Evolutionary conservation across 2,888 invertebrate genomes (phyloP).

Genomic region (Xanthia icteritia): DNA sequence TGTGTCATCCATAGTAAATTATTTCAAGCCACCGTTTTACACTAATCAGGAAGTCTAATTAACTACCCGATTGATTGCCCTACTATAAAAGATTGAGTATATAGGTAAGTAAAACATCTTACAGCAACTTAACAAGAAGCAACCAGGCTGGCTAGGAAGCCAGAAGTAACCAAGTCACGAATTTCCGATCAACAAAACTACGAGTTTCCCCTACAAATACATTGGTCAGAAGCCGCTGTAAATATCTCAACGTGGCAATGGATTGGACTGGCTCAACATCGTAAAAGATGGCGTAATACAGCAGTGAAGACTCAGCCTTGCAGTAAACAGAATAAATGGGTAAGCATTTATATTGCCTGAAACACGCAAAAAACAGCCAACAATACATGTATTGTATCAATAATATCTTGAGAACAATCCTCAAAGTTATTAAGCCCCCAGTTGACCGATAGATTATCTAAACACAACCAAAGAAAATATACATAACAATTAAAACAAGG

Average conservation of each 20-base stretch:
- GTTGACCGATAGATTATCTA: conserved; percentile 12
- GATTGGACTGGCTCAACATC: conserved; percentile 51
- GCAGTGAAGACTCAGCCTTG: conserved; percentile 1
- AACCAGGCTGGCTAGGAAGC: conserved; percentile 1
- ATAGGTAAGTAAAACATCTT: conserved; percentile 11
- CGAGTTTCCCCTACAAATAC: conserved; percentile 55
- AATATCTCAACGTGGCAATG: conserved; percentile 55
- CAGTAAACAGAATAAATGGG: conserved; percentile 5
- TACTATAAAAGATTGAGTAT: conserved; percentile 11
- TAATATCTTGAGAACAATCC: neutral
- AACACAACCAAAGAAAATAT: conserved; percentile 43
- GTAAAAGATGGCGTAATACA: conserved; percentile 44
- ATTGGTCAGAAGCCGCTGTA: conserved; percentile 55
- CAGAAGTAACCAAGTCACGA: conserved; percentile 49
- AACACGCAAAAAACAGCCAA: neutral
- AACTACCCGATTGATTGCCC: neutral
- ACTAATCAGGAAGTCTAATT: neutral
- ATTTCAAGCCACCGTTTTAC: neutral
- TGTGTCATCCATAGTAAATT: neutral
- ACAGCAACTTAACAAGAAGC: conserved; percentile 4
- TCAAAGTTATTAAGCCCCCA: conserved; percentile 1
- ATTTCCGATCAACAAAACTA: conserved; percentile 56
- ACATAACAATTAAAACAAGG: conserved; percentile 57
- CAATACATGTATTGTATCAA: neutral
- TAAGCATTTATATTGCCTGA: neutral